Conservation (phyloP, 2,888 invertebrate species). For the Xestia c-nigrum region DNA sequence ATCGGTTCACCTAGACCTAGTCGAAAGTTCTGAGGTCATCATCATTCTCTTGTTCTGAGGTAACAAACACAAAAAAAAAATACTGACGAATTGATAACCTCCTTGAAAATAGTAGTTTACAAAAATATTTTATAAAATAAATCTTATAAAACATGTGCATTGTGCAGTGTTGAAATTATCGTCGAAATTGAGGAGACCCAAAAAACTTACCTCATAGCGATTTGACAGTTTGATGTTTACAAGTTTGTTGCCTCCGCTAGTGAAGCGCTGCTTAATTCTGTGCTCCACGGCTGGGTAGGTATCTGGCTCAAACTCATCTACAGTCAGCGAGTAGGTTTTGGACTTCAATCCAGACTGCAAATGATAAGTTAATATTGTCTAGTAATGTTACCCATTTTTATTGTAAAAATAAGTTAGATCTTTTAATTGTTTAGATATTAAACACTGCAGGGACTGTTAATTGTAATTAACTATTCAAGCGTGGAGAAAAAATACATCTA, state of each 20-base stretch:
- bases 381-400: not conserved
- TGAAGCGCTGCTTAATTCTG: conserved; percentile 91
- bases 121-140: not conserved
- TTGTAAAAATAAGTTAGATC: not conserved
- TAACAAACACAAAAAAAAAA: too few relatives aligned
- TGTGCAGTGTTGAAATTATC: not conserved
- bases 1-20: too few relatives aligned
- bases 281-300: conserved; percentile 91
- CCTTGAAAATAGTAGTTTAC: not conserved
- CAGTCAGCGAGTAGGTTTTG: conserved; percentile 90
- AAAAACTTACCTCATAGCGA: conserved; percentile 90
- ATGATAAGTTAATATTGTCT: not conserved
- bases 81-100: too few relatives aligned
- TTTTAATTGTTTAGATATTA: not conserved
- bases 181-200: not conserved
- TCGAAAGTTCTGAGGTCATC: too few relatives aligned
- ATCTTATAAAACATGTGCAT: not conserved
- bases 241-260: conserved; percentile 91
- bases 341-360: conserved; percentile 84
- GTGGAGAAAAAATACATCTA: not conserved
- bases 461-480: not conserved
- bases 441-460: not conserved
- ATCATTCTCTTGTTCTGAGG: too few relatives aligned
- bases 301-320: conserved; percentile 92
- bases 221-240: conserved; percentile 92